Evolutionary conservation across 2,113 vertebrate genomes (phyloP), one percentile per base, ranked within the genome.

Genomic region (Scolopax mira): DNA sequence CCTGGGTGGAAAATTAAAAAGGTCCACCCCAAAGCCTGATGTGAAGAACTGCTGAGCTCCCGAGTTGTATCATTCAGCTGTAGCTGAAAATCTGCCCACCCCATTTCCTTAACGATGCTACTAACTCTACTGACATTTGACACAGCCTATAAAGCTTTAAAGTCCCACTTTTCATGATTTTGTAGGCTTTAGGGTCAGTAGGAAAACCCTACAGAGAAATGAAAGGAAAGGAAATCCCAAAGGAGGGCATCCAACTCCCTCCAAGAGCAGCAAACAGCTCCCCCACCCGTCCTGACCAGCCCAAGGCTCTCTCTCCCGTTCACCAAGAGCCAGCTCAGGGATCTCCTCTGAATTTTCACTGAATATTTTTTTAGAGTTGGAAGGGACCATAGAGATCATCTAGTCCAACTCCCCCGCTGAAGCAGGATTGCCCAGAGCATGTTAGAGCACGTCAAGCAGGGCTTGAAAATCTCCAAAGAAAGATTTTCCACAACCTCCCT

Each of bases 41-140:
- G 0, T 30, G 67, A 51, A 64, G 42, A 75, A 39, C 10, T 35
- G 44, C 69, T 44, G 44, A 69, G 75, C n/a, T 60, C 48, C 49
- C 0, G 5, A 5, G 51, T 0, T 66, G 44, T 17, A 24, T 24
- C 35, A 51, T 46, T 6, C 64, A 66, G 51, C 35, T 51, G 37
- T 19, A 55, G 39, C 2, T 28, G 51, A 39, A 72, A 79, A 61
- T 7, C 7, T 75, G 39, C 49, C 18, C 44, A 11, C 23, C 8
- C 2, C 7, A 1, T 30, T 23, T 79, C 64, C 39, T 31, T 44
- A 23, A 13, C 0, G 0, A 46, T 42, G 19, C 17, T 39, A 12
- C 41, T 15, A 42, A 55, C 28, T 24, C 35, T 41, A 41, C 18
- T 3, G 27, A 37, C 1, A 3, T 27, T 10, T 8, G 10, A 31